phyloP scores from a whole-genome alignment of 2,113 vertebrate species.

The Pterocles burchelli region DNA sequence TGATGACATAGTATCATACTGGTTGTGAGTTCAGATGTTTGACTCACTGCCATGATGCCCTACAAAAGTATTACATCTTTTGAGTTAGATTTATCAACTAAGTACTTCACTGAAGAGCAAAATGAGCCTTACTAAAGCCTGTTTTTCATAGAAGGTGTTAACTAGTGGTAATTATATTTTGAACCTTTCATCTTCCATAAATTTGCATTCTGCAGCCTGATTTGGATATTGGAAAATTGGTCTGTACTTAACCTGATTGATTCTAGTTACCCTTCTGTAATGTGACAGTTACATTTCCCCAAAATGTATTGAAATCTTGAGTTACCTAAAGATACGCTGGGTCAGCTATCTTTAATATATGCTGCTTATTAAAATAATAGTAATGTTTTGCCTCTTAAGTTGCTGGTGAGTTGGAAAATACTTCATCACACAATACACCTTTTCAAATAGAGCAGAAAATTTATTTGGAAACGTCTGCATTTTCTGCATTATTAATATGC shows the following conservation, averaged over 20 bases:
- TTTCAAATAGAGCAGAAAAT: background rate
- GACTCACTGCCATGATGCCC: rapidly evolving
- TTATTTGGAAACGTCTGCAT: background rate
- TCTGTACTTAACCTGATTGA: background rate
- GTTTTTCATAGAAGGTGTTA: background rate
- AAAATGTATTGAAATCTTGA: background rate
- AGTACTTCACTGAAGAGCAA: background rate
- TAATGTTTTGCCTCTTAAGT: background rate
- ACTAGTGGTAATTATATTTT: background rate
- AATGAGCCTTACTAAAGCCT: background rate
- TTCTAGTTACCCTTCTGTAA: background rate
- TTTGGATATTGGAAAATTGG: background rate
- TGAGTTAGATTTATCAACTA: background rate
- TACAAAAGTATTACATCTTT: background rate
- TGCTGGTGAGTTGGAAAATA: background rate
- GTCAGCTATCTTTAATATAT: background rate
- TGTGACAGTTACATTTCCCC: background rate
- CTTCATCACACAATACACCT: background rate
- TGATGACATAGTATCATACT: background rate
- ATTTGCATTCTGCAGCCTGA: background rate
- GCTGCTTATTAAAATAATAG: background rate
- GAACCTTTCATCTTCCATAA: background rate
- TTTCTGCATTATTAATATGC: background rate
- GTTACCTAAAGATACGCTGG: background rate
- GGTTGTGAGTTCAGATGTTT: background rate